Evolutionary conservation across 1,140 invertebrate species (phyloP), one percentile per base, ranked within the genome.

Genomic region (Diorhabda elongata): DNA sequence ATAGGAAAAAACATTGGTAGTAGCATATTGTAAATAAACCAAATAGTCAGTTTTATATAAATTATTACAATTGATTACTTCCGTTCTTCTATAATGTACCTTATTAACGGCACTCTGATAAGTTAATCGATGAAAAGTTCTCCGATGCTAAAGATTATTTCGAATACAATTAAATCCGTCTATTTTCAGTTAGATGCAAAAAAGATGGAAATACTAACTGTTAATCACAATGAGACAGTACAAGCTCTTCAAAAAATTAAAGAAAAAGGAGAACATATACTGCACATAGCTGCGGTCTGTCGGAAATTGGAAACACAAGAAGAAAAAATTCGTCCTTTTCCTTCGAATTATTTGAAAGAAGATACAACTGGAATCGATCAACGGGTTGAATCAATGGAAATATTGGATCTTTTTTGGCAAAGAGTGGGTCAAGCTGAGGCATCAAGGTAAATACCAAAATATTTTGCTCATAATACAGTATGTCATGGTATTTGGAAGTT

Each of bases 271-370:
- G 83, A 86, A 67, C 84, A 82, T 56, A 81, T 87, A 59, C 69
- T 85, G 3, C 81, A 84, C 43, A 72, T 87, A 44, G 82, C 83
- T 3, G 79, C 79, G 0, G 78, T 87, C n/a, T 87, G 86, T 69
- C 74, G 84, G 57, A 86, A 85, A 80, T 84, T 84, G 75, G 86
- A 87, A 79, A 86, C 85, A 0, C 78, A 82, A 71, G 78, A 82
- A 2, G 87, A 87, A 77, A 85, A 85, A 71, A 80, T 87, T 66
- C 47, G 69, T 9, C 68, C 71, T 4, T 76, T 74, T 69, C 75
- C 69, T 5, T 56, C 59, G 6, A 60, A 62, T 43, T 67, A 69
- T 61, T 45, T 64, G n/a, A 67, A 61, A 66, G 66, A 59, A 44
- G 69, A 42, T 44, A 75, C 52, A 61, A 47, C 52, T 42, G 67